phyloP scores from a whole-genome alignment of 1,140 invertebrate species.

The Lysiphlebus fabarum region DNA sequence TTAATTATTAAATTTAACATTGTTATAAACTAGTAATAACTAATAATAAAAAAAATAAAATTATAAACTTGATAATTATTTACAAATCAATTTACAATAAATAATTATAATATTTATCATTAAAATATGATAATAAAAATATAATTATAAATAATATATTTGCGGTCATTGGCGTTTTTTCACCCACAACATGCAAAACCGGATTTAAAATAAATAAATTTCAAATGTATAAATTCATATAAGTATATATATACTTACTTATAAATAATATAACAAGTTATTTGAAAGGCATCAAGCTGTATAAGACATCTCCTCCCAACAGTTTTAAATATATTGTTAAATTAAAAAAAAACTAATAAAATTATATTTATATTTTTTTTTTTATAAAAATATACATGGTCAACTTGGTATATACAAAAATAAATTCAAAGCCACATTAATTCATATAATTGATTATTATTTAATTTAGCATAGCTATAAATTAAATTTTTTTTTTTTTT shows the following conservation, averaged over 20 bases:
- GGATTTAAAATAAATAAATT: not conserved
- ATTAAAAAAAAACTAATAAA: no score
- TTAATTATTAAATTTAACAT: not conserved
- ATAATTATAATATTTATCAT: not conserved
- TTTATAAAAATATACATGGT: no score
- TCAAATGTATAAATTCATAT: no score
- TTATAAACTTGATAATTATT: no score
- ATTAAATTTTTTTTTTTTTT: conserved; percentile 12
- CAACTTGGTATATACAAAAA: no score
- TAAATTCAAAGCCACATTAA: conserved; percentile 11
- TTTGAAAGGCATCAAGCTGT: conserved; percentile 13
- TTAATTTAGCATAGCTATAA: conserved; percentile 17
- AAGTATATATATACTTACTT: no score
- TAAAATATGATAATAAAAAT: not conserved
- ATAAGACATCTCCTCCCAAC: not conserved
- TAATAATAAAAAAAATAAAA: no score
- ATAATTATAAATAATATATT: no score
- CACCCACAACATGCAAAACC: conserved; percentile 6
- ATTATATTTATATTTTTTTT: no score
- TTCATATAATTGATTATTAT: conserved; percentile 22
- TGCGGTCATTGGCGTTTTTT: not conserved
- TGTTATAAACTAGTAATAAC: not conserved
- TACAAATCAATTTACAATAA: not conserved
- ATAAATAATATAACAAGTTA: no score
- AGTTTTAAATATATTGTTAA: no score